Percentiles rank a stretch among this genome's conserved stretches.
phyloP scores from a whole-genome alignment of 2,797 vertebrate species.

The Lithobates pipiens region DNA sequence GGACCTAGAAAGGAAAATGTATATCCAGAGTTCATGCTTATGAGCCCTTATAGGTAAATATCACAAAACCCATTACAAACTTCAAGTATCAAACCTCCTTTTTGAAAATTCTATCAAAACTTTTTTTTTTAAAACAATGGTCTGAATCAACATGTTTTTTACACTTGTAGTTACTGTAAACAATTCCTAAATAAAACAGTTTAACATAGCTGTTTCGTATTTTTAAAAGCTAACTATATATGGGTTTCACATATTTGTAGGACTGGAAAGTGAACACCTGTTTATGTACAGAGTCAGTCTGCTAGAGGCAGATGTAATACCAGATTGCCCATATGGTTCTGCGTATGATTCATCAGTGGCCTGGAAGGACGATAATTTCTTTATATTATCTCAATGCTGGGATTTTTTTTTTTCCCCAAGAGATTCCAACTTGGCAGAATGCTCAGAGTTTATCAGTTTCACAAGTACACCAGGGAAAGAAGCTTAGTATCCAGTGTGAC shows the following conservation, averaged over 20 bases:
- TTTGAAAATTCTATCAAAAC: neutral
- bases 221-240: conserved; percentile 23
- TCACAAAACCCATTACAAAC: neutral
- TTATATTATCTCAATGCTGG: conserved; percentile 57
- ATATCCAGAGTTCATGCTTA: neutral
- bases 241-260: conserved; percentile 48
- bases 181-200: conserved; percentile 11
- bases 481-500: conserved; percentile 23
- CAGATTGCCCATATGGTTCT: conserved; percentile 63
- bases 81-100: neutral
- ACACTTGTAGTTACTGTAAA: neutral
- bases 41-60: neutral
- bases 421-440: conserved; percentile 56
- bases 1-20: neutral
- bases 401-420: conserved; percentile 34
- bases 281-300: conserved; percentile 55
- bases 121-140: neutral
- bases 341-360: conserved; percentile 58
- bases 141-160: neutral
- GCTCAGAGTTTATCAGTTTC: conserved; percentile 37
- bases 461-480: conserved; percentile 38
- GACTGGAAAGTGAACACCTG: conserved; percentile 61
- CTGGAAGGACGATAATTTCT: conserved; percentile 55
- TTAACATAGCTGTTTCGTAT: conserved; percentile 10
- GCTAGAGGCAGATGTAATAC: conserved; percentile 56